These are phyloP conservation scores for Perodicticus potto DNA, from an alignment of 2,797 vertebrate species.

Conservation along the genomic window DNA sequence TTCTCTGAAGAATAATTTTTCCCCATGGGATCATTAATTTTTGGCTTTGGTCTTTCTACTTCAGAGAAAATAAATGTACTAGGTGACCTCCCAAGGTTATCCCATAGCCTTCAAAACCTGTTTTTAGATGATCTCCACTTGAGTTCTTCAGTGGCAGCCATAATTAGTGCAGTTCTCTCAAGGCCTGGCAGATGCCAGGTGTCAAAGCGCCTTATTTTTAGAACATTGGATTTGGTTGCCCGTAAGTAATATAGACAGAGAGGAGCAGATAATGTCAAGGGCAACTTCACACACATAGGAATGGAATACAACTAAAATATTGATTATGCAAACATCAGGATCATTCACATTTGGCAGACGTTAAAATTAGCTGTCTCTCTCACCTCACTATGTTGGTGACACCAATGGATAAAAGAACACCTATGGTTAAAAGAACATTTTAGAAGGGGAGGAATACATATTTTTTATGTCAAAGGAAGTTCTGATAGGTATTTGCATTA, in stretches of 20 bases:
- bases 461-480: neutral
- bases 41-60: constrained; percentile 33
- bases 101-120: constrained; percentile 2
- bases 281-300: neutral
- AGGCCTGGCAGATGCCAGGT: constrained; percentile 29
- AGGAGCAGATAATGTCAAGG: neutral
- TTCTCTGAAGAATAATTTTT: constrained; percentile 32
- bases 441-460: neutral
- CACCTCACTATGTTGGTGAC: neutral
- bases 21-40: constrained; percentile 8
- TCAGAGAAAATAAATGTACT: constrained; percentile 23
- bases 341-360: neutral
- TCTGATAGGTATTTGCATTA: neutral
- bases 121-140: constrained; percentile 16
- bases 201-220: constrained; percentile 34
- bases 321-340: neutral
- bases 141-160: neutral
- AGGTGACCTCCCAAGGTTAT: constrained; percentile 3
- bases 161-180: constrained; percentile 20
- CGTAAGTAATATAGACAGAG: neutral
- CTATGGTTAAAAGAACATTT: neutral
- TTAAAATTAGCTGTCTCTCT: neutral
- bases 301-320: neutral
- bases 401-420: neutral
- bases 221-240: neutral